A percentile compares a stretch with the other conserved stretches of the same genome.
Conservation (phyloP, 2,797 vertebrate genomes). For the Microctenopoma stevenorrisi region DNA sequence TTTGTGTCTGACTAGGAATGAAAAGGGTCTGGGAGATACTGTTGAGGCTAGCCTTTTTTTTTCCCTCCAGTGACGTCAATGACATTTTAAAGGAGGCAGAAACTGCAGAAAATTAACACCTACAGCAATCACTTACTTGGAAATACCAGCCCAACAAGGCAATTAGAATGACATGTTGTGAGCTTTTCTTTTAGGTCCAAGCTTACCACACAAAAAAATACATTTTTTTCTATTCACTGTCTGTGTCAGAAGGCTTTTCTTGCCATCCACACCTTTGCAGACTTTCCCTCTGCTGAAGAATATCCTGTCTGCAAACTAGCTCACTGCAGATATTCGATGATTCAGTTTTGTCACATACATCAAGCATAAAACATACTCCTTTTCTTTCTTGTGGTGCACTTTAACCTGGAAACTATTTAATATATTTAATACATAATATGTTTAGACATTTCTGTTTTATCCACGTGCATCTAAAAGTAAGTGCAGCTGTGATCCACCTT, state of each 20-base stretch:
- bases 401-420: background rate
- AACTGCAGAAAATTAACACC: slow-evolving; percentile 72
- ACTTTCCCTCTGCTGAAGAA: slow-evolving; percentile 45
- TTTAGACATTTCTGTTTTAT: background rate
- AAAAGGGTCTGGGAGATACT: slow-evolving; percentile 54
- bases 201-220: slow-evolving; percentile 46
- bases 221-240: slow-evolving; percentile 21
- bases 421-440: background rate
- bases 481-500: background rate
- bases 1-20: slow-evolving; percentile 49
- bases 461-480: background rate
- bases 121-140: slow-evolving; percentile 65
- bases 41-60: slow-evolving; percentile 46
- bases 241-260: slow-evolving; percentile 50
- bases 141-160: slow-evolving; percentile 62
- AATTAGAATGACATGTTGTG: slow-evolving; percentile 68
- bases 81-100: slow-evolving; percentile 62
- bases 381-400: background rate
- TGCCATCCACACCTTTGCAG: slow-evolving; percentile 32
- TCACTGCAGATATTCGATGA: background rate
- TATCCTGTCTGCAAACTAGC: slow-evolving; percentile 55
- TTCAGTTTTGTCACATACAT: background rate
- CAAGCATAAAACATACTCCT: background rate
- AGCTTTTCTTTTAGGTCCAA: background rate
- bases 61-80: slow-evolving; percentile 73